These are phyloP conservation scores for Gallinago solitaria DNA, from an alignment of 2,797 vertebrate genomes.

Conservation along the genomic window DNA sequence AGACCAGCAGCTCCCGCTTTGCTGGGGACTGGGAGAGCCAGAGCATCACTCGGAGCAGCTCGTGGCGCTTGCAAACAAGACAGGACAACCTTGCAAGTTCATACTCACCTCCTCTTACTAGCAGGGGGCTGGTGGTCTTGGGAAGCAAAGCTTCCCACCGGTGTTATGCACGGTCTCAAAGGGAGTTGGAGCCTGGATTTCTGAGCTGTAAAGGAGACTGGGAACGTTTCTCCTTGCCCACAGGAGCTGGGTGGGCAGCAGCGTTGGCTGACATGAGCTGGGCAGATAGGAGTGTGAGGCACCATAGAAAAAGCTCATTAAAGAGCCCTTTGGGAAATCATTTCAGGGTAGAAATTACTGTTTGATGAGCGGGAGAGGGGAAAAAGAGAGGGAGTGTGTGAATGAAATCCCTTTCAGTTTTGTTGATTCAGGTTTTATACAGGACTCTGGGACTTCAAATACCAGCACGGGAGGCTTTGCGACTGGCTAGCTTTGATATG, in stretches of 20 bases:
- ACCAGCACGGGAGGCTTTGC: not conserved
- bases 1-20: not conserved
- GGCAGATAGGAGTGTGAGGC: not conserved
- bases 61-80: too few species aligned
- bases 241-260: not conserved
- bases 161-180: fast-evolving
- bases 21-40: not conserved
- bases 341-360: conserved; percentile 36
- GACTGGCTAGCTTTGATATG: conserved; percentile 29
- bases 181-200: not conserved
- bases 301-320: conserved; percentile 23
- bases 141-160: not conserved
- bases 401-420: conserved; percentile 41
- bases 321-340: conserved; percentile 15
- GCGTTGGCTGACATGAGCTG: not conserved
- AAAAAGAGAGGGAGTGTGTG: not conserved
- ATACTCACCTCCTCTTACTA: not conserved
- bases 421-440: conserved; percentile 40
- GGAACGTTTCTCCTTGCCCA: not conserved
- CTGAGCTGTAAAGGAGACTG: not conserved
- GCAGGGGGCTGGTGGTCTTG: not conserved
- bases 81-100: fast-evolving
- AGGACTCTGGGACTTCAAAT: conserved; percentile 36
- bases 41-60: not conserved
- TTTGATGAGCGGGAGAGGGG: conserved; percentile 26